Evolutionary conservation across 2,113 vertebrate genomes (phyloP).

Genomic region (Hoplias malabaricus): DNA sequence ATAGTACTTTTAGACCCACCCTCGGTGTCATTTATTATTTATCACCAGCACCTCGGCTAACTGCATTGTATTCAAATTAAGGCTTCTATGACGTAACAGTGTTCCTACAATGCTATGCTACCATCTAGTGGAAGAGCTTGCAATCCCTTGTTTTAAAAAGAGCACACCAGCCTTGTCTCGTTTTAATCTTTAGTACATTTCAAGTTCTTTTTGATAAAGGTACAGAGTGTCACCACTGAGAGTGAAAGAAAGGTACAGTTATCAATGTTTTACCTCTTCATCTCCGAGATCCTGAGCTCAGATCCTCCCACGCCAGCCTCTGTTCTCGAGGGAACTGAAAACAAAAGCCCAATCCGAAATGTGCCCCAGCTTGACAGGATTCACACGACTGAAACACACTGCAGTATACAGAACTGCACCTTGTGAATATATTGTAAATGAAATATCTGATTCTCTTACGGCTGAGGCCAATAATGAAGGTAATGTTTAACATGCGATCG

Average conservation of each 20-base stretch:
- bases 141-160: not conserved
- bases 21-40: no score
- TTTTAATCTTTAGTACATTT: slow-evolving; percentile 64
- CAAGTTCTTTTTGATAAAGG: slow-evolving; percentile 67
- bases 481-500: not conserved
- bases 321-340: slow-evolving; percentile 1
- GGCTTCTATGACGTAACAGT: no score
- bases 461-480: not conserved
- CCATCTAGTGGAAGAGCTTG: not conserved
- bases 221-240: no score
- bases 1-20: no score
- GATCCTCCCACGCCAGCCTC: not conserved
- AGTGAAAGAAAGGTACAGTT: no score
- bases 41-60: no score
- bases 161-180: slow-evolving; percentile 29
- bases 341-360: slow-evolving; percentile 3
- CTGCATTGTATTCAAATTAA: no score
- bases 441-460: not conserved
- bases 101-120: not conserved
- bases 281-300: no score
- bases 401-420: not conserved
- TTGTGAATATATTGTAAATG: not conserved
- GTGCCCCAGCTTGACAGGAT: not conserved
- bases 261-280: slow-evolving; percentile 17
- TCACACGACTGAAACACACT: not conserved